A percentile compares a stretch with the other conserved stretches of the same genome.
Conservation (phyloP, 2,113 vertebrate species). For the Ameiurus melas region DNA sequence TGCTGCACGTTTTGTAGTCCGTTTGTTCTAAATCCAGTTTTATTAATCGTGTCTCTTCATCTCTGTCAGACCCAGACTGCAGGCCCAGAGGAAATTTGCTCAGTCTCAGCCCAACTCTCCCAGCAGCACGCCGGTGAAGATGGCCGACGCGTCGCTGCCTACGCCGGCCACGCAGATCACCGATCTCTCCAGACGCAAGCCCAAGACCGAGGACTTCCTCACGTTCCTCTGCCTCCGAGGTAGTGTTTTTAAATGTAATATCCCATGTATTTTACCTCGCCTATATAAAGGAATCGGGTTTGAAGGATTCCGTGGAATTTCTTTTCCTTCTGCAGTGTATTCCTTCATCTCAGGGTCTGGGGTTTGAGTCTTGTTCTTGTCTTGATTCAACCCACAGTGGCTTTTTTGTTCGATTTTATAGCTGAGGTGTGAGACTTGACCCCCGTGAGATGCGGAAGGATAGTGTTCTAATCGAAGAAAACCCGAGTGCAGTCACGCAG, state of each 20-base stretch:
- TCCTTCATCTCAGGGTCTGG: not conserved
- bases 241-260: slow-evolving; percentile 56
- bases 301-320: not conserved
- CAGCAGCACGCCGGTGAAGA: slow-evolving; percentile 97
- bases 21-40: not conserved
- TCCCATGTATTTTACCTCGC: not conserved
- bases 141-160: slow-evolving; percentile 86
- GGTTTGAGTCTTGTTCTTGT: not conserved
- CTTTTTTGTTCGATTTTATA: not conserved
- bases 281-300: not conserved
- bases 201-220: slow-evolving; percentile 99
- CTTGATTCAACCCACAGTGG: not conserved
- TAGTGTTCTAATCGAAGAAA: not conserved
- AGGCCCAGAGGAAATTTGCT: slow-evolving; percentile 99
- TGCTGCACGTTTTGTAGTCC: not conserved
- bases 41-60: not conserved
- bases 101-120: slow-evolving; percentile 99
- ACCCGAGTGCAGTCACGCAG: not conserved
- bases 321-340: not conserved
- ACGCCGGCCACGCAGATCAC: slow-evolving; percentile 87
- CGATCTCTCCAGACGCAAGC: slow-evolving; percentile 96
- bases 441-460: not conserved
- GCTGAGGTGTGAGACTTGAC: not conserved
- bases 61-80: slow-evolving; percentile 87
- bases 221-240: slow-evolving; percentile 99